A percentile compares a stretch with the other conserved stretches of the same genome.
Conservation (phyloP, 2,113 vertebrate species). For the Corydoras sp. region DNA sequence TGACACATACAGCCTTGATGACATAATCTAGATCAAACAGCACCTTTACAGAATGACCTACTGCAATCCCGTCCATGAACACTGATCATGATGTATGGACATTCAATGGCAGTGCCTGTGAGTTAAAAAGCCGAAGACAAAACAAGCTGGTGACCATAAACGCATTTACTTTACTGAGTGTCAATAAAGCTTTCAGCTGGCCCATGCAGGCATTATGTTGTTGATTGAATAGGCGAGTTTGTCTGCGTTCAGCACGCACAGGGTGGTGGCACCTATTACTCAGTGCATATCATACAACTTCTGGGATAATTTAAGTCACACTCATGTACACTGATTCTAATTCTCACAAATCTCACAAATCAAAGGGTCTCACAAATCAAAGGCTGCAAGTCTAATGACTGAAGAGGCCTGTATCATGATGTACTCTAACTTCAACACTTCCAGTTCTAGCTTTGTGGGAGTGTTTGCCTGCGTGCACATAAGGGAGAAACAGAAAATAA, state of each 20-base stretch:
- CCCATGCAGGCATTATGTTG: background rate
- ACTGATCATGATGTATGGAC: background rate
- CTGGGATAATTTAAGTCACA: background rate
- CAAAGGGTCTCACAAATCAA: background rate
- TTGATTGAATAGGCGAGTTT: constrained; percentile 13
- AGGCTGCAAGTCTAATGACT: too few relatives aligned
- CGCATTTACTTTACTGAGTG: background rate
- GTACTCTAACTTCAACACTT: too few relatives aligned
- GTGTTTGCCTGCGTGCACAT: too few relatives aligned
- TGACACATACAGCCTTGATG: background rate
- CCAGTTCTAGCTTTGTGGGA: too few relatives aligned
- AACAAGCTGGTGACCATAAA: background rate
- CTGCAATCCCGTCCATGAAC: background rate
- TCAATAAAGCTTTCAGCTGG: background rate
- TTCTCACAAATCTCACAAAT: too few relatives aligned
- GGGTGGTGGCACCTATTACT: constrained; percentile 13
- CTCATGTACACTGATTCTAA: background rate
- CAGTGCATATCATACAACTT: background rate
- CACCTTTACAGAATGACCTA: background rate
- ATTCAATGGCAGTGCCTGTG: background rate
- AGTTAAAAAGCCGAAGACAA: background rate
- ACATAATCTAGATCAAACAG: background rate
- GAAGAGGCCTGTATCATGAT: too few relatives aligned
- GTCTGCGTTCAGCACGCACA: constrained; percentile 6
- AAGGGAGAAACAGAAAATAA: too few relatives aligned